These are phyloP conservation scores for Brachyopa scutellaris DNA, from an alignment of 2,888 invertebrate genomes.

Conservation along the genomic window DNA sequence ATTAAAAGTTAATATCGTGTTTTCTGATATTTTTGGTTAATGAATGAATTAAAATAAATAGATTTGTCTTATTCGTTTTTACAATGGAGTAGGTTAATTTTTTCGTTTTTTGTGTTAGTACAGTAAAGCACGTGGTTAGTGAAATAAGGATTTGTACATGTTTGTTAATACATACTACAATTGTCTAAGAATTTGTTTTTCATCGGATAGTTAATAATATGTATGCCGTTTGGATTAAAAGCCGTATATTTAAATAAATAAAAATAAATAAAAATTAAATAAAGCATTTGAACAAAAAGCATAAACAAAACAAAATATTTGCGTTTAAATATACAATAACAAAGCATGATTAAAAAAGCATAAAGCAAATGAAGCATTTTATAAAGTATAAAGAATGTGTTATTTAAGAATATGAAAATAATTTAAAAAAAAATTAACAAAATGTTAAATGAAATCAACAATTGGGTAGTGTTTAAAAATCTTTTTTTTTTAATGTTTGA, in stretches of 20 bases:
- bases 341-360: conserved; percentile 66
- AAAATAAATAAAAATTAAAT: conserved; percentile 50
- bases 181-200: conserved; percentile 32
- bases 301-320: conserved; percentile 56
- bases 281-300: conserved; percentile 74
- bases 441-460: conserved; percentile 14
- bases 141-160: conserved; percentile 46
- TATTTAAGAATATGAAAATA: conserved; percentile 28
- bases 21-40: neutral
- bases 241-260: conserved; percentile 29
- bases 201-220: conserved; percentile 36
- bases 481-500: conserved; percentile 1
- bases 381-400: conserved; percentile 50
- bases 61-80: conserved; percentile 24
- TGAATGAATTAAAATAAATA: conserved; percentile 18
- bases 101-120: conserved; percentile 54
- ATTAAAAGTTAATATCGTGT: conserved; percentile 22
- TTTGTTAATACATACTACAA: conserved; percentile 60
- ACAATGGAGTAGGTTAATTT: conserved; percentile 65
- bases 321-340: conserved; percentile 22
- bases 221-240: conserved; percentile 61
- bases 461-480: conserved; percentile 14
- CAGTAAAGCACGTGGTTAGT: conserved; percentile 58
- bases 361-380: conserved; percentile 49
- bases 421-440: conserved; percentile 9